Evolutionary conservation across 2,888 invertebrate genomes (phyloP).

Genomic region (Conomelus anceps): DNA sequence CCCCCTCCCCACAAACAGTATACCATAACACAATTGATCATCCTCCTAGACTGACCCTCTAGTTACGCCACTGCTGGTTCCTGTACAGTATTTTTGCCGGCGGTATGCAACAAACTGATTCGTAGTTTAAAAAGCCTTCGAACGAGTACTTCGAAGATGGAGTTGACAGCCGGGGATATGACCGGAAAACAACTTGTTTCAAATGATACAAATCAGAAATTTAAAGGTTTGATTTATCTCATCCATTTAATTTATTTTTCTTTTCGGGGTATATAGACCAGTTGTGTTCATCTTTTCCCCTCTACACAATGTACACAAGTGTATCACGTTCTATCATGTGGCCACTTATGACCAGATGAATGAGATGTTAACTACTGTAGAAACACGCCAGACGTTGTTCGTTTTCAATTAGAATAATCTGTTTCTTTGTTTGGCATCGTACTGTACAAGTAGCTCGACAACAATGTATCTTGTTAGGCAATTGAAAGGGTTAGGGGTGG

Average conservation of each 20-base stretch:
- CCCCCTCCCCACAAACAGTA: too few species aligned
- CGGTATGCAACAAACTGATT: too few species aligned
- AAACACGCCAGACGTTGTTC: neutral
- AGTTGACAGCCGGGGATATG: too few species aligned
- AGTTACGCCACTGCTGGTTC: too few species aligned
- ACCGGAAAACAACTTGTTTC: too few species aligned
- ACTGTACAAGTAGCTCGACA: neutral
- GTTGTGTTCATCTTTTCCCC: neutral
- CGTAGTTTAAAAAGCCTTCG: too few species aligned
- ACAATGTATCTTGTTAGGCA: neutral
- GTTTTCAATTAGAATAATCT: neutral
- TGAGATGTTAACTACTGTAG: neutral
- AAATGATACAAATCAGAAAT: neutral
- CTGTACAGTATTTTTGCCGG: too few species aligned
- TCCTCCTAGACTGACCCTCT: too few species aligned
- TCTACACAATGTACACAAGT: neutral
- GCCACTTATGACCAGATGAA: neutral
- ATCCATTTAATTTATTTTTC: neutral
- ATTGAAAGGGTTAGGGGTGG: neutral
- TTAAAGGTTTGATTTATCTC: neutral
- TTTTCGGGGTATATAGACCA: neutral
- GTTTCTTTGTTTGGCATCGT: neutral
- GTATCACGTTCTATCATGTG: neutral
- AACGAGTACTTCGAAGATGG: too few species aligned
- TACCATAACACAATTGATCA: too few species aligned